phyloP scores from a whole-genome alignment of 2,113 vertebrate species.

The Centropus unirufus region DNA sequence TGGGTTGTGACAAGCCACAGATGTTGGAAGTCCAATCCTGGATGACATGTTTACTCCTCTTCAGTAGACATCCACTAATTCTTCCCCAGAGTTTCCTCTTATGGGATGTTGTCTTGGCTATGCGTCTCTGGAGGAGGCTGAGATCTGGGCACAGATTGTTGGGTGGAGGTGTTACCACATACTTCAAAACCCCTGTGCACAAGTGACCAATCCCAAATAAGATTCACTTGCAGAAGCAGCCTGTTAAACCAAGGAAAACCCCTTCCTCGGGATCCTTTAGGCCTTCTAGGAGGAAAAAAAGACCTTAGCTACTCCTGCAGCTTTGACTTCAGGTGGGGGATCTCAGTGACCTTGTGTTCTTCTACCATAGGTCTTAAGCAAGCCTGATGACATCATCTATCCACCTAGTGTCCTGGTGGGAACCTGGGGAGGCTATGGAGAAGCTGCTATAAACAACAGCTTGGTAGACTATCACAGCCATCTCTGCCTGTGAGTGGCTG shows the following conservation, averaged over 20 bases:
- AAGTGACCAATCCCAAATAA: neutral
- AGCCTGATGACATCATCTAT: neutral
- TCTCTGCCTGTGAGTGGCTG: accelerated
- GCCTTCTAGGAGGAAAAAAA: neutral
- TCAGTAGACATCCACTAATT: neutral
- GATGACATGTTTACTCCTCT: neutral
- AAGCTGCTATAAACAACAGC: neutral
- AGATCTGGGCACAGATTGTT: neutral
- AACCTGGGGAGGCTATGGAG: neutral
- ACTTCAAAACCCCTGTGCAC: neutral
- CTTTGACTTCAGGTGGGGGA: neutral
- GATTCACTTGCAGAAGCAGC: neutral
- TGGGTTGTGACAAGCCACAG: neutral
- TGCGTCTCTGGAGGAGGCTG: neutral
- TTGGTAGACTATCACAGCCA: neutral
- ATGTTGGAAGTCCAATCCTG: neutral
- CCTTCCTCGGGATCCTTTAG: neutral
- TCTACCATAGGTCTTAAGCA: neutral
- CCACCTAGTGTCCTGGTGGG: neutral
- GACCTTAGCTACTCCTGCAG: neutral
- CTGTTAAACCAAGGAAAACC: accelerated
- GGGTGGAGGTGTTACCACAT: neutral
- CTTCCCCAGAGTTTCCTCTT: neutral
- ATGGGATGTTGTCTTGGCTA: neutral
- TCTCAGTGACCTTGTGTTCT: neutral